Evolutionary conservation across 2,888 invertebrate genomes (phyloP), one percentile per base, ranked within the genome.

Genomic region (Noctua pronuba): DNA sequence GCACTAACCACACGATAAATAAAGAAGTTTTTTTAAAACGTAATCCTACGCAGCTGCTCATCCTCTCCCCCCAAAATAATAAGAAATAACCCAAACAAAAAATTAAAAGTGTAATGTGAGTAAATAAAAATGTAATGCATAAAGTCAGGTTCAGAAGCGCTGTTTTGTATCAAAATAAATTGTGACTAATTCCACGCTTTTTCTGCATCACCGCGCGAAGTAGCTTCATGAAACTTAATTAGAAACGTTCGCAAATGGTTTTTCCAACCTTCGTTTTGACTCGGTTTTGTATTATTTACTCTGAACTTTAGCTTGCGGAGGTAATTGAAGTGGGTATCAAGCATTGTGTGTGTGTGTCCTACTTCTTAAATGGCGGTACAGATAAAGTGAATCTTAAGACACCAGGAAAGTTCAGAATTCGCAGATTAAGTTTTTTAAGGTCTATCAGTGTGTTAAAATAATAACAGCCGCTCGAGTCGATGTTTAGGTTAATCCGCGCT

Each of bases 151-250:
- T 21, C 67, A 46, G 16, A 46, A n/a, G 16, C 31, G 16, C 24
- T 35, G 60, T 66, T 60, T 44, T 60, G 21, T 49, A 62, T 66
- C 21, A 60, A 82, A 82, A 80, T 70, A 73, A 67, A 81, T n/a
- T 24, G 35, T 76, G 82, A 75, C 71, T 71, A 60, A 69, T 65
- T 52, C 38, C 13, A 28, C 28, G 64, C 77, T 65, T 70, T 82
- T 72, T 52, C 73, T 55, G 49, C 68, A 64, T 44, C 62, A 64
- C 83, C 31, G 31, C 64, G 35, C 38, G 85, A 66, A 70, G 62
- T 35, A 44, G 52, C 67, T 75, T 71, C 75, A 62, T 66, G 65
- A 72, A 78, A 85, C 65, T 75, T 86, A 87, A 86, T 86, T 74
- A 75, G 75, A 75, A 77, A 71, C 41, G 64, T 52, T 62, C 13